Evolutionary conservation across 35 echinoderm and acorn worm genomes (phyloP), one percentile per base, ranked within the genome.

Genomic region (Heliocidaris tuberculata): DNA sequence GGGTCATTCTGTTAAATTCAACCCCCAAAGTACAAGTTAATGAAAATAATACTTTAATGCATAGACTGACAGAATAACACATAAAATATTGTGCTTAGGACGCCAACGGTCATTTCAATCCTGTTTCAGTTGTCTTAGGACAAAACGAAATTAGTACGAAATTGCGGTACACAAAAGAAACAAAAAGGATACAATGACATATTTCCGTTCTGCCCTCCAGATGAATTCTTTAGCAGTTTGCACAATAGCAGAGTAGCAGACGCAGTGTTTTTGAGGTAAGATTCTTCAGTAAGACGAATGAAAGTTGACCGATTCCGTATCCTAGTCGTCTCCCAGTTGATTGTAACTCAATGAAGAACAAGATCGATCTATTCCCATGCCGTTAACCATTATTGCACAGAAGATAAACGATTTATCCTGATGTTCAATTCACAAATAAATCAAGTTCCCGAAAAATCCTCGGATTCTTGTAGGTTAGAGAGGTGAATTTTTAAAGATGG

Each of bases 341-440:
- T 78, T 78, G 65, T 19, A 27, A 78, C 65, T n/a, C 65, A 19
- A 78, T 78, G 65, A 78, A n/a, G 65, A 24, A 17, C 65, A 56
- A 2, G 65, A 78, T 78, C 65, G 1, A 19, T 78, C 27, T 78
- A 78, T 78, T 70, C 60, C 65, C 65, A 4, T 78, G 65, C 65
- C 65, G 27, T 78, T 78, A 78, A 78, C 12, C 19, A 60, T 78
- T 7, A 27, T 78, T 0, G 65, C 35, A 17, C 15, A 9, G 8
- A 9, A 56, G 52, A 13, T 56, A 10, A 56, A 10, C 19, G 65
- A 78, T 78, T n/a, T 78, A 78, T 78, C 65, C n/a, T n/a, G 21
- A 78, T 78, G n/a, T 78, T 78, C 52, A n/a, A 78, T 78, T 78
- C 65, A n/a, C 65, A 78, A 78, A 78, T 24, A 78, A 27, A 78